These are phyloP conservation scores for Calliopsis andreniformis DNA, from an alignment of 1,140 invertebrate genomes.

Conservation along the genomic window DNA sequence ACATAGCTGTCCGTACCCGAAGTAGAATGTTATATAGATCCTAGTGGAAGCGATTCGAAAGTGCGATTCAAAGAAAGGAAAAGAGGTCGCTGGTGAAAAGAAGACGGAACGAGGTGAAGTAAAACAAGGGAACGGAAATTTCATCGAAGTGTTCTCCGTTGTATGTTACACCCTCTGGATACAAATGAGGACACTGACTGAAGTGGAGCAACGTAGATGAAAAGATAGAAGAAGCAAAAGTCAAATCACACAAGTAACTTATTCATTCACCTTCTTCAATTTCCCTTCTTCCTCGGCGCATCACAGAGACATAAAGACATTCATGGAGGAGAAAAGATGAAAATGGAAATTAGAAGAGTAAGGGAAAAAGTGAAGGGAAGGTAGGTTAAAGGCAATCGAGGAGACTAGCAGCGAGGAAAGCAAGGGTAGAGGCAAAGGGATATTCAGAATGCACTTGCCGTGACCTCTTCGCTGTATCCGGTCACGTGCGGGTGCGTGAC, in stretches of 20 bases:
- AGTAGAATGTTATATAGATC: conserved; percentile 64
- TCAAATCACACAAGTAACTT: too few relatives aligned
- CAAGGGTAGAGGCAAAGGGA: neutral
- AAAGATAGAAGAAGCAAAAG: too few relatives aligned
- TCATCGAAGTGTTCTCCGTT: too few relatives aligned
- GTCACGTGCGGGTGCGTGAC: conserved; percentile 64
- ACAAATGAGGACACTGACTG: too few relatives aligned
- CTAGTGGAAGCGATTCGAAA: conserved; percentile 17
- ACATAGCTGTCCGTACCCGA: neutral
- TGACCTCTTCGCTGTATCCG: conserved; percentile 54
- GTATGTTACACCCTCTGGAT: too few relatives aligned
- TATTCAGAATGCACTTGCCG: conserved; percentile 70
- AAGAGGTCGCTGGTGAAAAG: neutral
- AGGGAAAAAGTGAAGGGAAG: neutral
- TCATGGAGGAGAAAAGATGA: too few relatives aligned
- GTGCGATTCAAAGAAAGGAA: neutral
- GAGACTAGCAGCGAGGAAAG: too few relatives aligned
- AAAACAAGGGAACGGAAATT: conserved; percentile 11
- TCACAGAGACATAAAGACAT: neutral
- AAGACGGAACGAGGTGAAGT: neutral
- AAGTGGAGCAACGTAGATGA: too few relatives aligned
- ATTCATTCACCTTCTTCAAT: too few relatives aligned
- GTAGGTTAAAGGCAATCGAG: too few relatives aligned
- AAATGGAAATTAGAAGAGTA: neutral
- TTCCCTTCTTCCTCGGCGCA: too few relatives aligned